Base-by-base conservation (phyloP, 2,113 vertebrate species). In the Prinia subflava region DNA sequence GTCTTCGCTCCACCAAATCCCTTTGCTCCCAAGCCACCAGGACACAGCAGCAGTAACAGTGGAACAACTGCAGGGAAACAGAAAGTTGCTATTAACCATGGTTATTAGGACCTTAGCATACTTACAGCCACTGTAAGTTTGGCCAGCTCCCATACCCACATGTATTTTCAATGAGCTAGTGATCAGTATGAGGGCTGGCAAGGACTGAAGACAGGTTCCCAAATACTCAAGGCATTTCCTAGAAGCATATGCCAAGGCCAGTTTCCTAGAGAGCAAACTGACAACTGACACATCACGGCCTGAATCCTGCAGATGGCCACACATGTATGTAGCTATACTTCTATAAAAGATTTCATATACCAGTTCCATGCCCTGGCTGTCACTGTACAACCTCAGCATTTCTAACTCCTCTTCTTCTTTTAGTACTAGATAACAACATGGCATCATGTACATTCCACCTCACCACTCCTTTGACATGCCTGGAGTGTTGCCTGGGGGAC, bases 11-110 rank as follows among this genome's bases (percentile, higher is more conserved):
- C 88, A 63, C 80, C 64, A 22, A 98, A 98, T 57, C 95, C 96
- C 80, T 97, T 97, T 3, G 89, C 50, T 3, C 88, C 91, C 3
- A 95, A 92, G 64, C 98, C 97, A 10, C 96, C 97, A 2, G 88
- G 97, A 91, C 98, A 98, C 35, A 97, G 77, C 67, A 98, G 97
- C 89, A 98, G 82, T 11, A 98, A 44, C 28, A 98, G 95, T 0
- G 98, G 98, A 28, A 98, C 37, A 59, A 98, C 98, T 98, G 46
- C 0, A 30, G 33, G 63, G 65, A 80, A 91, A 93, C 4, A 90
- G 17, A 53, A 89, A 53, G 35, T 68, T 68, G 65, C 24, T 35
- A 53, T 90, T 84, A 87, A 49, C 28, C 19, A 3, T 8, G 39
- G 57, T 78, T 55, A 53, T 50, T 41, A 52, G 27, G 13, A 19